Base-by-base conservation (phyloP, 2,113 vertebrate genomes). In the Syrrhaptes paradoxus region DNA sequence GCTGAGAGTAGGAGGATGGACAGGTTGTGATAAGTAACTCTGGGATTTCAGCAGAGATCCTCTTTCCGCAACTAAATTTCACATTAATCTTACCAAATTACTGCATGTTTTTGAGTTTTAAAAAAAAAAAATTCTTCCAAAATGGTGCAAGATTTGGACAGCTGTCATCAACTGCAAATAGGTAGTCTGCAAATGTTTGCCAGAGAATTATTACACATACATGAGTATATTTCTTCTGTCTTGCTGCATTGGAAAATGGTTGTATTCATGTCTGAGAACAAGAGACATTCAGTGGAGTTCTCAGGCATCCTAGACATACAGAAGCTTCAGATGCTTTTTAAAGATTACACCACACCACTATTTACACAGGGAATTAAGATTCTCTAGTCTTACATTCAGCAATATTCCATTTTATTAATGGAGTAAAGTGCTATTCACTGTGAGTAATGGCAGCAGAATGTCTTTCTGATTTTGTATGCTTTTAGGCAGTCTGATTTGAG, bases 1-100 rank as follows among this genome's bases (percentile, higher is more conserved):
- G 10, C 45, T 71, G 67, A 74, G 26, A 52, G 20, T 6, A 89
- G 10, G 18, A 79, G 61, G 21, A 24, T 1, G 5, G 28, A 13
- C 29, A 71, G 10, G 18, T 46, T 96, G 14, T 80, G 57, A 65
- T 85, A 82, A 66, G 11, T 54, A 52, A 88, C 68, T 41, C 48
- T 68, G 49, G 18, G 18, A 82, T 90, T 91, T 90, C 49, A 81
- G 54, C 79, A 73, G 29, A 78, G 25, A 77, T 45, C 28, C 67
- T 91, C 41, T 62, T 93, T 83, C n/a, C 43, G 48, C 79, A 75
- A 75, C 36, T 85, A 83, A 52, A 70, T 91, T 91, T 92, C 58
- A 8, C 29, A 29, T 73, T 67, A 82, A 48, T 89, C 32, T 84
- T 90, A 84, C 36, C 13, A 7, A 84, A 62, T 63, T 85, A 73